Percentiles rank a stretch among this genome's conserved stretches.
These are phyloP conservation scores for rabbit (Oryctolagus cuniculus) DNA, from an alignment of 2,113 vertebrate genomes.

Conservation along the genomic window DNA sequence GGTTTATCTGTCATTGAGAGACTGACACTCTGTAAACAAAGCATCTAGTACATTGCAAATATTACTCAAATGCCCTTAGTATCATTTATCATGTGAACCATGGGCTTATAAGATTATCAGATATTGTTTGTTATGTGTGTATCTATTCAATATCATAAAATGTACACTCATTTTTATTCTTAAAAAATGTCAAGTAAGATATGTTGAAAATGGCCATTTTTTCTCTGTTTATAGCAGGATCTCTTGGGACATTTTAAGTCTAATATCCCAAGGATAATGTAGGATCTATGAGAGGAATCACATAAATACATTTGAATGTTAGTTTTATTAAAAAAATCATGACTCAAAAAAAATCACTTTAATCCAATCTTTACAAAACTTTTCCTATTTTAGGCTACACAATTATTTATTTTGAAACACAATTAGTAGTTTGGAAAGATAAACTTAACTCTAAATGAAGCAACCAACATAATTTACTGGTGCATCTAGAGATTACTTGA, in stretches of 20 bases:
- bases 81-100: neutral
- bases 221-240: neutral
- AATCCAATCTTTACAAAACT: neutral
- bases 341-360: neutral
- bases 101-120: neutral
- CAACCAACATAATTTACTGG: neutral
- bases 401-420: neutral
- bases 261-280: neutral
- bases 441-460: neutral
- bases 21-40: neutral
- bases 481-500: neutral
- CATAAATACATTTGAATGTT: neutral
- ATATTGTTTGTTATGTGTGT: neutral
- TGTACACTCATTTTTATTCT: neutral
- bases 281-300: neutral
- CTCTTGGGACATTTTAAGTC: neutral
- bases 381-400: neutral
- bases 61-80: fast-evolving
- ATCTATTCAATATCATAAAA: neutral
- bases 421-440: neutral
- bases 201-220: neutral
- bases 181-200: neutral
- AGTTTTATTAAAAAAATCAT: neutral
- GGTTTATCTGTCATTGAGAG: neutral
- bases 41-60: fast-evolving